Evolutionary conservation across 2,888 invertebrate genomes (phyloP).

Genomic region (Diarsia dahlii): DNA sequence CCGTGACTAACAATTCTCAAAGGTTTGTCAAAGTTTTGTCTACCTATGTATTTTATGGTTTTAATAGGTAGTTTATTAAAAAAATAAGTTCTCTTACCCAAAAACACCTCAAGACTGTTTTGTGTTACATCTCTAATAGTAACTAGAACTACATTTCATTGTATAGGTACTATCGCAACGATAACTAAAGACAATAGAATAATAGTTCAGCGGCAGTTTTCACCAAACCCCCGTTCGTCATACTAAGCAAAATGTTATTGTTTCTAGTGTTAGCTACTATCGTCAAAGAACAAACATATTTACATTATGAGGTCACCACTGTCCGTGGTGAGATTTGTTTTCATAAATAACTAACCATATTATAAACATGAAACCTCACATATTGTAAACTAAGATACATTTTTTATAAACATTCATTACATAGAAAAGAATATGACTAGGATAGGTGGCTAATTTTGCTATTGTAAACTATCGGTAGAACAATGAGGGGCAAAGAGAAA

Average conservation of each 20-base stretch:
- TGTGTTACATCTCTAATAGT: not conserved
- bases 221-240: conserved; percentile 30
- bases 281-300: conserved; percentile 77
- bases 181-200: conserved; percentile 22
- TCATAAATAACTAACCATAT: conserved; percentile 79
- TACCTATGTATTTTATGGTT: too few relatives aligned
- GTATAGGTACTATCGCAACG: conserved; percentile 3
- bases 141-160: not conserved
- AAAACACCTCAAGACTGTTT: not conserved
- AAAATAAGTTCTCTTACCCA: conserved; percentile 3
- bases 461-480: conserved; percentile 62
- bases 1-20: too few relatives aligned
- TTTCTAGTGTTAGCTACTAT: conserved; percentile 65
- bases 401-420: conserved; percentile 74
- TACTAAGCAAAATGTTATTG: conserved; percentile 63
- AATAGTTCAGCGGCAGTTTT: conserved; percentile 42
- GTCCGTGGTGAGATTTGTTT: conserved; percentile 78
- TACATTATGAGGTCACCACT: conserved; percentile 83
- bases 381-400: conserved; percentile 77
- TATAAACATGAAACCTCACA: conserved; percentile 80
- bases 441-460: conserved; percentile 56
- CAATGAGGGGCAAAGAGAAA: conserved; percentile 38
- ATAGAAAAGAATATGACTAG: conserved; percentile 65
- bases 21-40: too few relatives aligned
- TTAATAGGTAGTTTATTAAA: not conserved